Evolutionary conservation across 2,888 invertebrate species (phyloP).

Genomic region (Ennomos fuscantarius): DNA sequence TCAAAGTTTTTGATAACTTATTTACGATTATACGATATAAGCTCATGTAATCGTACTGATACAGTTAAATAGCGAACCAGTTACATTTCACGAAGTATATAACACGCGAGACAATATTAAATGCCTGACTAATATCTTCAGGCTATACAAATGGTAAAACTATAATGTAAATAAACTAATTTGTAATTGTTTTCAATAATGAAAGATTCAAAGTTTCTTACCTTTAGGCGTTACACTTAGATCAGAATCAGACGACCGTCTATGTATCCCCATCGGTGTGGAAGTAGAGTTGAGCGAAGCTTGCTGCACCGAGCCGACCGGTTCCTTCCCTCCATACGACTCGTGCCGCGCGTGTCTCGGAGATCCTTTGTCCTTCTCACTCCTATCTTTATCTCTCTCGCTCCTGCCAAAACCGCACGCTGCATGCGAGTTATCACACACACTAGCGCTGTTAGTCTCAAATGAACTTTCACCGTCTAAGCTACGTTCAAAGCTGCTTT

Average conservation of each 20-base stretch:
- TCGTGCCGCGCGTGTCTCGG: conserved; percentile 83
- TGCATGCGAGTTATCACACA: conserved; percentile 85
- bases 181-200: not conserved
- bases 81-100: too few species aligned
- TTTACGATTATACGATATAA: too few species aligned
- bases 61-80: too few species aligned
- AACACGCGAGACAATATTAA: too few species aligned
- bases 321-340: conserved; percentile 80
- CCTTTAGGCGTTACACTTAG: conserved; percentile 97
- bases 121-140: too few species aligned
- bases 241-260: conserved; percentile 97
- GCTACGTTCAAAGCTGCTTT: conserved; percentile 66
- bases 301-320: conserved; percentile 55
- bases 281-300: conserved; percentile 77
- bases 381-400: conserved; percentile 65
- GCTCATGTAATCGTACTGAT: too few species aligned
- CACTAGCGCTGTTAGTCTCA: conserved; percentile 77
- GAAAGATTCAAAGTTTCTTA: conserved; percentile 56
- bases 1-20: too few species aligned
- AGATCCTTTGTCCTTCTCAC: conserved; percentile 67
- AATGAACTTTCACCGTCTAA: conserved; percentile 62
- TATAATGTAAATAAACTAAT: too few species aligned
- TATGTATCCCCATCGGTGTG: conserved; percentile 85
- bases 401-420: conserved; percentile 79
- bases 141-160: too few species aligned